Evolutionary conservation across 2,888 invertebrate species (phyloP).

Genomic region (Malthinus flaveolus): DNA sequence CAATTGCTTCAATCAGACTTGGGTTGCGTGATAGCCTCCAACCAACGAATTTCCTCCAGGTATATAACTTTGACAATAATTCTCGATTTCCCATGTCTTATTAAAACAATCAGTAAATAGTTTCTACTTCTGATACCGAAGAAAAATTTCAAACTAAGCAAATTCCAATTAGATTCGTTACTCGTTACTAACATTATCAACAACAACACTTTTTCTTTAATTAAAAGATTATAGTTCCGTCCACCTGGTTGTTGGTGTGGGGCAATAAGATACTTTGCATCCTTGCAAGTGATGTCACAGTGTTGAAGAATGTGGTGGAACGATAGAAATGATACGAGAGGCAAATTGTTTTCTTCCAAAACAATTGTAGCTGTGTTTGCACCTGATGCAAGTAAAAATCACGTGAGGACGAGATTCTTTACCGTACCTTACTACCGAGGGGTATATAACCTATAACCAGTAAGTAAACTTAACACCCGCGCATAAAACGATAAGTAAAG

Average conservation of each 20-base stretch:
- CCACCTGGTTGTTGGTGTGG: slow-evolving; percentile 22
- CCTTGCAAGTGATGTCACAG: slow-evolving; percentile 19
- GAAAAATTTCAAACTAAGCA: neutral
- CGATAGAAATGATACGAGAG: slow-evolving; percentile 13
- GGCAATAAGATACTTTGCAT: slow-evolving; percentile 23
- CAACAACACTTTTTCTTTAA: neutral
- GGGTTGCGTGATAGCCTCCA: slow-evolving; percentile 26
- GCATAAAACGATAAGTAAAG: slow-evolving; percentile 26
- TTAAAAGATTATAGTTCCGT: slow-evolving; percentile 4
- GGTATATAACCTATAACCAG: slow-evolving; percentile 31
- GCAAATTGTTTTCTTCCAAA: slow-evolving; percentile 29
- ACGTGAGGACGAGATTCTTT: slow-evolving; percentile 30
- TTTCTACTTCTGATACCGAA: neutral
- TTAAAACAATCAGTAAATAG: slow-evolving; percentile 10
- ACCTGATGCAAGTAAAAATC: slow-evolving; percentile 30
- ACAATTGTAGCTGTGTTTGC: slow-evolving; percentile 29
- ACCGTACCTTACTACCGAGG: slow-evolving; percentile 26
- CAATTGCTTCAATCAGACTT: slow-evolving; percentile 24
- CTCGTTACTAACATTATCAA: neutral
- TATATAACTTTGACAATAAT: slow-evolving; percentile 16
- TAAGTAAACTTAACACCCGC: slow-evolving; percentile 16
- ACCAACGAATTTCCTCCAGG: slow-evolving; percentile 14
- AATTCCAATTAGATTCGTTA: no score
- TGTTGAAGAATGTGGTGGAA: slow-evolving; percentile 27
- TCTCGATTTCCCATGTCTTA: slow-evolving; percentile 14